Percentiles rank a stretch among this genome's conserved stretches.
These are phyloP conservation scores for Cerastis leucographa DNA, from an alignment of 2,888 invertebrate genomes.

Conservation along the genomic window DNA sequence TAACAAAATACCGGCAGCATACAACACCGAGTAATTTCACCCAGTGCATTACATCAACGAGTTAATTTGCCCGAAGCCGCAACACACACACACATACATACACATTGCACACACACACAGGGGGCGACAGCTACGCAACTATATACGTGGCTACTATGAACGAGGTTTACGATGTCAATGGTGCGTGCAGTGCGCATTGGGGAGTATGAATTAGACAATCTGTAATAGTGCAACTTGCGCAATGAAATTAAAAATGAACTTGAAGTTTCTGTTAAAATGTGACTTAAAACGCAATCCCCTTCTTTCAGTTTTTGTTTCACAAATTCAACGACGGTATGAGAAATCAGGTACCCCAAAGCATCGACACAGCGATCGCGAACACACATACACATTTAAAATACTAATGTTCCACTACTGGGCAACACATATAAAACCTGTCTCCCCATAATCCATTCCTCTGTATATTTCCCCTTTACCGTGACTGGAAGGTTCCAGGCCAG, in stretches of 20 bases:
- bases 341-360: not conserved
- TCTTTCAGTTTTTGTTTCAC: no score
- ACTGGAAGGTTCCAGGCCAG: accelerated
- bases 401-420: not conserved
- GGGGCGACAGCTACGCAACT: constrained; percentile 6
- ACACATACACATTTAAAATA: not conserved
- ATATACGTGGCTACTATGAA: constrained; percentile 32
- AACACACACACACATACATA: not conserved
- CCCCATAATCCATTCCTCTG: not conserved
- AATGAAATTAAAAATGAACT: not conserved
- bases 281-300: not conserved
- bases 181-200: constrained; percentile 28
- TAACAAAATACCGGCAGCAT: not conserved
- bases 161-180: constrained; percentile 41
- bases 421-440: not conserved
- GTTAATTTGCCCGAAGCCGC: constrained; percentile 39
- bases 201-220: constrained; percentile 12
- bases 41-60: constrained; percentile 25
- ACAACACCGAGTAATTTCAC: not conserved
- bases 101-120: not conserved
- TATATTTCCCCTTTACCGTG: not conserved
- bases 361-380: not conserved
- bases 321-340: no score
- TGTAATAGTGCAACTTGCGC: not conserved
- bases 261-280: not conserved